Base-by-base conservation (phyloP, 1,140 invertebrate genomes). In the Drosophila tani region DNA sequence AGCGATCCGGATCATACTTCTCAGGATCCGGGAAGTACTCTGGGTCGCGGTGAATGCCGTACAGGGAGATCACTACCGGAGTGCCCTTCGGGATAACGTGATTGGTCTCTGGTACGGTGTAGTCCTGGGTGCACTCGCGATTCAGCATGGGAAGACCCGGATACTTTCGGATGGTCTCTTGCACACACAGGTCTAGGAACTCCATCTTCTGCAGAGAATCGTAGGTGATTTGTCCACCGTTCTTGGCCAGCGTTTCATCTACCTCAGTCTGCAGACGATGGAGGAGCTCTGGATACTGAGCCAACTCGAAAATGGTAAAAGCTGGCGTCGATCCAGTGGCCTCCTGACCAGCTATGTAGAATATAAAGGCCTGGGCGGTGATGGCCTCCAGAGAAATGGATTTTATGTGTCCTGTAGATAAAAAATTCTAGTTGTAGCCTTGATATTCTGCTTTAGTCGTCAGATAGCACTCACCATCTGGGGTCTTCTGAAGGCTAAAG, bases 321-420 rank as follows among this genome's bases (percentile, higher is more conserved):
- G 94, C 93, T 3, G 96, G 93, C 0, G 95, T 93, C 2, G 94
- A 94, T 3, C 95, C 94, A 0, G 96, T 96, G 0, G 96, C 96
- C 76, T 96, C 96, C 84, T 95, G 96, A n/a, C 96, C 96, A 41
- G 95, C 96, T 14, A 95, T 78, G 75, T 96, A 95, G 76, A 96
- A 96, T 5, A 96, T 93, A 41, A 95, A 94, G 1, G 94, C 93
- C 91, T 96, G 95, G 0, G 95, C 95, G 0, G 95, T 93, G 19
- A 94, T 93, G 38, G 93, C 75, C 65, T 94, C 93, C 62, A 94
- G 58, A 0, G 94, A 93, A 60, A 94, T 62, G 4, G 74, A 50
- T 29, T 87, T 81, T 0, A 75, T 38, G n/a, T 80, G 71, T 15
- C 87, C 83, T 90, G 15, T 14, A 65, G 27, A n/a, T 11, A 4